Percentiles rank a stretch among this genome's conserved stretches.
Evolutionary conservation across 2,888 invertebrate species (phyloP).

Genomic region (Pediacus dermestoides): DNA sequence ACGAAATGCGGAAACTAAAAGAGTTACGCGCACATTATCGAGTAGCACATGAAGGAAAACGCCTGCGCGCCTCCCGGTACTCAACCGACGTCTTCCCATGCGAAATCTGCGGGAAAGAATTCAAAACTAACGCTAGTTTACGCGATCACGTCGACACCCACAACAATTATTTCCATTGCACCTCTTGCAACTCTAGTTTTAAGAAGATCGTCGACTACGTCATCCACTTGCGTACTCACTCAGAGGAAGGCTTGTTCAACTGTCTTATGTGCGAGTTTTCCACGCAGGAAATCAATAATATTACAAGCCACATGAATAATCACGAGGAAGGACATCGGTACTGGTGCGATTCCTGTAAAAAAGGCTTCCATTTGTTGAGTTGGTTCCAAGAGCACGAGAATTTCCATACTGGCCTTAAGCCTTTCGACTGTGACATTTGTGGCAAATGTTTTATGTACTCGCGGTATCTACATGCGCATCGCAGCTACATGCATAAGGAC

Average conservation of each 20-base stretch:
- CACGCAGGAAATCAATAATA: conserved; percentile 40
- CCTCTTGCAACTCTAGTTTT: conserved; percentile 43
- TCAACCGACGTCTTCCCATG: conserved; percentile 36
- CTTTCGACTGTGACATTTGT: conserved; percentile 55
- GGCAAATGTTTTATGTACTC: conserved; percentile 53
- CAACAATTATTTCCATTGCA: conserved; percentile 45
- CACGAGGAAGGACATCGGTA: conserved; percentile 50
- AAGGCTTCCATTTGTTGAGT: conserved; percentile 55
- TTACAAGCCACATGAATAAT: conserved; percentile 42
- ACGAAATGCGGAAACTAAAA: conserved; percentile 32
- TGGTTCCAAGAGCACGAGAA: conserved; percentile 59
- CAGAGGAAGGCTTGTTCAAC: conserved; percentile 39
- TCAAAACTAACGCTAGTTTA: conserved; percentile 38
- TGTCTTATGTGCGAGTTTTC: conserved; percentile 45
- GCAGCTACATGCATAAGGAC: conserved; percentile 43
- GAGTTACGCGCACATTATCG: conserved; percentile 39
- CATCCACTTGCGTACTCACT: conserved; percentile 43
- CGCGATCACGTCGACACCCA: conserved; percentile 47
- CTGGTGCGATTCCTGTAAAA: conserved; percentile 55
- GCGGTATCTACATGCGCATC: conserved; percentile 45
- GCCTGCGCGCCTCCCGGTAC: conserved; percentile 33
- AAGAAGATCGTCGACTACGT: conserved; percentile 45
- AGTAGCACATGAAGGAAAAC: conserved; percentile 34
- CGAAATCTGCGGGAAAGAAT: conserved; percentile 45
- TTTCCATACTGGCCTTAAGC: conserved; percentile 55